phyloP scores from a whole-genome alignment of 2,113 vertebrate species.

The Gnathonemus echidnorhynchus region DNA sequence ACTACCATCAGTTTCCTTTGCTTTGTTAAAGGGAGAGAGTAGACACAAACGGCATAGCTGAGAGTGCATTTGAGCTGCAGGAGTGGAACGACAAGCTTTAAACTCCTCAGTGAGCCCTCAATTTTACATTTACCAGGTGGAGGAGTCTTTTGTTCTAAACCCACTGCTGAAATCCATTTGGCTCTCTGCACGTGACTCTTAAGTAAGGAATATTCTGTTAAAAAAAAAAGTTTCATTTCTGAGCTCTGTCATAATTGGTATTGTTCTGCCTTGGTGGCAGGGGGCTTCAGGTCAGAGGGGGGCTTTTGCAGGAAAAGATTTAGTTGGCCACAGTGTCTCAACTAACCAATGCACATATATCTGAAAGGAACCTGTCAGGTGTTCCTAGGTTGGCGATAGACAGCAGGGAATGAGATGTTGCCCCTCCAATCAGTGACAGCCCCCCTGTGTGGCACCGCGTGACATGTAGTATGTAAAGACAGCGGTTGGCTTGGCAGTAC shows the following conservation, averaged over 20 bases:
- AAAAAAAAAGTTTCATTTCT: neutral
- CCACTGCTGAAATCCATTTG: constrained; percentile 73
- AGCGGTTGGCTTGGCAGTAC: neutral
- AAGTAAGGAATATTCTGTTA: constrained; percentile 9
- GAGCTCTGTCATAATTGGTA: constrained; percentile 5
- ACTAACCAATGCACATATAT: neutral
- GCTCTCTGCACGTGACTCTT: constrained; percentile 59
- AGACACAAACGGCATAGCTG: constrained; percentile 63
- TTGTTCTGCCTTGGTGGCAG: neutral
- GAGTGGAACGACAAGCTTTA: constrained; percentile 58
- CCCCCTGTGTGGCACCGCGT: neutral
- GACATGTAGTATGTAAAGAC: constrained; percentile 12
- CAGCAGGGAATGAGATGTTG: neutral
- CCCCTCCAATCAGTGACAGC: neutral
- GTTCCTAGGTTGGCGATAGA: neutral
- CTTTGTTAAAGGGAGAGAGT: constrained; percentile 56
- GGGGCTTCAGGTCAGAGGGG: neutral
- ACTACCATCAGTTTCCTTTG: constrained; percentile 30
- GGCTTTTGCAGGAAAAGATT: neutral
- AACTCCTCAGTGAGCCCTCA: constrained; percentile 62
- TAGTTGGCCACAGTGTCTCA: constrained; percentile 3
- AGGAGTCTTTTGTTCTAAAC: constrained; percentile 70
- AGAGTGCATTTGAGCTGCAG: constrained; percentile 65
- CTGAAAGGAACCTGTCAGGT: neutral
- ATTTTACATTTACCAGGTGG: constrained; percentile 72